Evolutionary conservation across 2,113 vertebrate genomes (phyloP).

Genomic region (Arenaria interpres): DNA sequence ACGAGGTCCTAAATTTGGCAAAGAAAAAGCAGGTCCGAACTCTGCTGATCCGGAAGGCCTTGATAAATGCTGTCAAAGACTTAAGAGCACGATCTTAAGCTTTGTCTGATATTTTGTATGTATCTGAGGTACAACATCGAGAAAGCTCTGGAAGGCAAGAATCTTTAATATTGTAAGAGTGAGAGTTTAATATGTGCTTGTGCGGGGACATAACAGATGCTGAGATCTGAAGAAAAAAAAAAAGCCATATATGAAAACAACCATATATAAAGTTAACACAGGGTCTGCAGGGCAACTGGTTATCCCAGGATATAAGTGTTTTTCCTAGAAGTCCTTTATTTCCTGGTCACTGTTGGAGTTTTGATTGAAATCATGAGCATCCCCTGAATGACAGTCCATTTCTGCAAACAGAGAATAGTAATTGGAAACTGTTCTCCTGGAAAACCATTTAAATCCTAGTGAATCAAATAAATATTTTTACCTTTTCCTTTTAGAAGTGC

Average conservation of each 20-base stretch:
- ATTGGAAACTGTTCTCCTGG: conserved; percentile 12
- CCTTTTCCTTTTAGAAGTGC: neutral
- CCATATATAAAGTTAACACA: neutral
- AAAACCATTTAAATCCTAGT: conserved; percentile 1
- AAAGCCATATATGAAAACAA: neutral
- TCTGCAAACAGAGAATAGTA: neutral
- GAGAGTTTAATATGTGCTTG: neutral
- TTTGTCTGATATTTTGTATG: neutral
- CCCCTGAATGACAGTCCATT: neutral
- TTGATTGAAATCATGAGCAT: neutral
- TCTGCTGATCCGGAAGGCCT: neutral
- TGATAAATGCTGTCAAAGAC: neutral
- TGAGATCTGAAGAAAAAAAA: neutral
- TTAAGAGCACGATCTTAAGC: neutral
- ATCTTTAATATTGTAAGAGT: neutral
- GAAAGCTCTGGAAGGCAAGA: neutral
- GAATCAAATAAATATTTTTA: neutral
- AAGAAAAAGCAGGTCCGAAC: neutral
- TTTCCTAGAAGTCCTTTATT: neutral
- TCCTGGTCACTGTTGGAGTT: neutral
- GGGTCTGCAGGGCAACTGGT: neutral
- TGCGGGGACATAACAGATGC: neutral
- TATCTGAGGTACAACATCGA: neutral
- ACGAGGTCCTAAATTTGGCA: neutral
- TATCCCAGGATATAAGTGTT: neutral